Evolutionary conservation across 2,113 vertebrate species (phyloP).

Genomic region (Actenoides lindsayi): DNA sequence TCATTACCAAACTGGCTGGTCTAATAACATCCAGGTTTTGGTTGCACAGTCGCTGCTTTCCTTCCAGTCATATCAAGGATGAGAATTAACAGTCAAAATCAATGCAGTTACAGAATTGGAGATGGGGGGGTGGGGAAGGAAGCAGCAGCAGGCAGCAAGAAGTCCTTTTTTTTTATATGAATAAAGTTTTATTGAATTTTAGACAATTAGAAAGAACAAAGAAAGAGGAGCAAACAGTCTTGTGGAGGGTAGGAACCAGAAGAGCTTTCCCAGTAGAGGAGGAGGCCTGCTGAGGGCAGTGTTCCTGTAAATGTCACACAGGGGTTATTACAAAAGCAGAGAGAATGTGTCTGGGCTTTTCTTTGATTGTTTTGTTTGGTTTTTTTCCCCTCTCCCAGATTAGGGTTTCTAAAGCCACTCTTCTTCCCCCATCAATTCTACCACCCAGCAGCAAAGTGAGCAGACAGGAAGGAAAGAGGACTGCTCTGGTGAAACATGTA

Average conservation of each 20-base stretch:
- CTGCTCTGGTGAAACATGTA: background rate
- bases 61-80: background rate
- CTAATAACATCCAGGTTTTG: background rate
- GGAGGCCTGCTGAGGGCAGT: slow-evolving; percentile 34
- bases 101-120: background rate
- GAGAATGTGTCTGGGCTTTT: slow-evolving; percentile 25
- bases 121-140: background rate
- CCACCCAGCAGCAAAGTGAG: background rate
- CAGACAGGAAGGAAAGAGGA: background rate
- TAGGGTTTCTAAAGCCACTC: slow-evolving; percentile 12
- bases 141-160: slow-evolving; percentile 2
- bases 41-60: background rate
- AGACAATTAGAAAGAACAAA: slow-evolving; percentile 84
- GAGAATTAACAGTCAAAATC: background rate
- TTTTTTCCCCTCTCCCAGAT: background rate
- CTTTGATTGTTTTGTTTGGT: background rate
- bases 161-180: slow-evolving; percentile 70
- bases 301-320: slow-evolving; percentile 62
- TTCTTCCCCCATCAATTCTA: background rate
- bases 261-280: slow-evolving; percentile 46
- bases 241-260: slow-evolving; percentile 50
- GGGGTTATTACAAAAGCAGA: slow-evolving; percentile 70
- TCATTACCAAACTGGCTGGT: background rate
- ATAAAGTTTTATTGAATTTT: slow-evolving; percentile 84
- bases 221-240: slow-evolving; percentile 75